Conservation (phyloP, 2,888 invertebrate genomes). For the Watsonalla cultraria region DNA sequence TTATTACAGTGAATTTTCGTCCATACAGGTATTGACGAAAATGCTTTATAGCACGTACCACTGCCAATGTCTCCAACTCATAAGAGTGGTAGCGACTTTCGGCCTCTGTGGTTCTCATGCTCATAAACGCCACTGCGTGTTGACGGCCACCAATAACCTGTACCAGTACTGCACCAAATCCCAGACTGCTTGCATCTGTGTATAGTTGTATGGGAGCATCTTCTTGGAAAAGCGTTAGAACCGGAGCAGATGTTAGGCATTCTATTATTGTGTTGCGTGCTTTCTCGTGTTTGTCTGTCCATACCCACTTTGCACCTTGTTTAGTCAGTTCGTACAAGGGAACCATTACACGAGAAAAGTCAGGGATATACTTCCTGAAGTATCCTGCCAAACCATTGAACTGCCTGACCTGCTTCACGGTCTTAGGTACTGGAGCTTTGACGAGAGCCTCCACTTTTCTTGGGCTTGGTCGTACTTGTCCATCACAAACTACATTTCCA, state of each 20-base stretch:
- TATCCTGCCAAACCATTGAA: slow-evolving; percentile 16
- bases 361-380: slow-evolving; percentile 17
- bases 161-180: slow-evolving; percentile 16
- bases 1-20: slow-evolving; percentile 8
- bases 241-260: slow-evolving; percentile 12
- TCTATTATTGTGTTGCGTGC: slow-evolving; percentile 12
- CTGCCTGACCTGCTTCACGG: slow-evolving; percentile 2
- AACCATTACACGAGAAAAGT: slow-evolving; percentile 16
- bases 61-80: slow-evolving; percentile 1
- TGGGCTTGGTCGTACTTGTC: slow-evolving; percentile 25
- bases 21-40: slow-evolving; percentile 5
- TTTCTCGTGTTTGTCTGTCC: slow-evolving; percentile 18
- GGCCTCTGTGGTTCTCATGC: slow-evolving; percentile 6
- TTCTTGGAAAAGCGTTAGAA: slow-evolving; percentile 14
- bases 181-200: slow-evolving; percentile 24
- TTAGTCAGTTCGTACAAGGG: slow-evolving; percentile 19
- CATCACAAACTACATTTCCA: slow-evolving; percentile 18
- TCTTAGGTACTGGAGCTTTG: slow-evolving; percentile 23
- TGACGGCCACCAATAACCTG: slow-evolving; percentile 6
- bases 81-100: slow-evolving; percentile 17
- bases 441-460: slow-evolving; percentile 25
- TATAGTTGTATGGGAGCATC: slow-evolving; percentile 10
- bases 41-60: too few relatives aligned
- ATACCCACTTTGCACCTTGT: slow-evolving; percentile 14
- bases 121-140: slow-evolving; percentile 10